These are phyloP conservation scores for Diplolepis rosae DNA, from an alignment of 2,888 invertebrate genomes.

Conservation along the genomic window DNA sequence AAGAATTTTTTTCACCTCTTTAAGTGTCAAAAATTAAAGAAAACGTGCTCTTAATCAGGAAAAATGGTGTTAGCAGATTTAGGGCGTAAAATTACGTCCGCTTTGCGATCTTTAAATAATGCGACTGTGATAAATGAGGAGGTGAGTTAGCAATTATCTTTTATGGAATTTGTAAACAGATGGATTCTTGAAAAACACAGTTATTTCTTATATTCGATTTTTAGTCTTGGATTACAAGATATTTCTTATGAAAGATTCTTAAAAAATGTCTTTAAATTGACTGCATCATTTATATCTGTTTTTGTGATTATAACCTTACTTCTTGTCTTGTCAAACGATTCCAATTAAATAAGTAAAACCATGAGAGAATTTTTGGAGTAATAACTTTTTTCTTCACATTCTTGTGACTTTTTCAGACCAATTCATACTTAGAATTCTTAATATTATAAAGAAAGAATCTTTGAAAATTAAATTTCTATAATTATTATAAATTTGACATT, in stretches of 20 bases:
- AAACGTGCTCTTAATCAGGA: constrained; percentile 41
- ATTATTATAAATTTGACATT: no score
- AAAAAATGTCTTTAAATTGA: constrained; percentile 32
- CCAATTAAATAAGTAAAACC: no score
- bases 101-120: constrained; percentile 96
- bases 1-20: neutral
- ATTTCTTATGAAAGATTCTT: constrained; percentile 8
- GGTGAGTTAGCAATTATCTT: constrained; percentile 75
- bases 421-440: no score
- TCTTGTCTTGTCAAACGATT: neutral
- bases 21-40: constrained; percentile 33
- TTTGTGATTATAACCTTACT: constrained; percentile 6
- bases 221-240: neutral
- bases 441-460: no score
- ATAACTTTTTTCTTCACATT: neutral
- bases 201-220: neutral
- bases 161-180: constrained; percentile 59
- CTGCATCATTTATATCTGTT: neutral
- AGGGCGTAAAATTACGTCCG: constrained; percentile 99
- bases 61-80: constrained; percentile 99
- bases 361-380: neutral
- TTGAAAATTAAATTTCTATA: no score
- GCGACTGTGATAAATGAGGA: constrained; percentile 99
- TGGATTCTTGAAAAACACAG: constrained; percentile 47
- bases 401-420: no score